Percentiles rank a stretch among this genome's conserved stretches.
Evolutionary conservation across 2,113 vertebrate genomes (phyloP).

Genomic region (Puntigrus tetrazona): DNA sequence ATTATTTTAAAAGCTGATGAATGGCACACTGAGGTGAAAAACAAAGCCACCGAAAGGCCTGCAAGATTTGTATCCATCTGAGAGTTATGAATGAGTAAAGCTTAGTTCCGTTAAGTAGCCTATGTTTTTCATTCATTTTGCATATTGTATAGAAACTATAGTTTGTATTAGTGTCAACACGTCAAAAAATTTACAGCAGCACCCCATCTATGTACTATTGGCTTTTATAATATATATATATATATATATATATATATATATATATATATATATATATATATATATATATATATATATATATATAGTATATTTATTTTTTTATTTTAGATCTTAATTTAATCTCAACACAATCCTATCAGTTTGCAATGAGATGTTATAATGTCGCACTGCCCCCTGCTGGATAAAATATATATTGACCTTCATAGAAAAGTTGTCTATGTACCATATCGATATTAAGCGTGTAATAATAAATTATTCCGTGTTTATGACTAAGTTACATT

Average conservation of each 20-base stretch:
- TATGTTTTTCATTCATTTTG: too few relatives aligned
- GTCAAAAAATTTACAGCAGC: too few relatives aligned
- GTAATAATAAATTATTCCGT: background rate
- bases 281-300: too few relatives aligned
- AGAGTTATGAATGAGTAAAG: background rate
- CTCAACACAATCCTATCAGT: background rate
- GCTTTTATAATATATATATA: too few relatives aligned
- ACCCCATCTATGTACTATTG: too few relatives aligned
- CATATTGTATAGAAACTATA: too few relatives aligned
- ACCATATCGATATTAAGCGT: background rate
- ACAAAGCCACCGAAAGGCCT: background rate
- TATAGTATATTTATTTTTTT: background rate
- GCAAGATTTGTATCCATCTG: background rate
- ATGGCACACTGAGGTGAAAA: background rate
- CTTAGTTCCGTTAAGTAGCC: background rate
- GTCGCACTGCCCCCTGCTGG: slow-evolving; percentile 61
- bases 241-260: too few relatives aligned
- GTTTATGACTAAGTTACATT: background rate
- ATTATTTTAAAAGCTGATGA: background rate
- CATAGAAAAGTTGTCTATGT: background rate
- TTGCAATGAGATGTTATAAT: background rate
- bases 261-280: too few relatives aligned
- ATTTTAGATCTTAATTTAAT: too few relatives aligned
- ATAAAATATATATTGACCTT: background rate
- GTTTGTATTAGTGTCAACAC: too few relatives aligned